Conservation (phyloP, 2,888 invertebrate species). For the Vannuccia rotundouncinata region DNA sequence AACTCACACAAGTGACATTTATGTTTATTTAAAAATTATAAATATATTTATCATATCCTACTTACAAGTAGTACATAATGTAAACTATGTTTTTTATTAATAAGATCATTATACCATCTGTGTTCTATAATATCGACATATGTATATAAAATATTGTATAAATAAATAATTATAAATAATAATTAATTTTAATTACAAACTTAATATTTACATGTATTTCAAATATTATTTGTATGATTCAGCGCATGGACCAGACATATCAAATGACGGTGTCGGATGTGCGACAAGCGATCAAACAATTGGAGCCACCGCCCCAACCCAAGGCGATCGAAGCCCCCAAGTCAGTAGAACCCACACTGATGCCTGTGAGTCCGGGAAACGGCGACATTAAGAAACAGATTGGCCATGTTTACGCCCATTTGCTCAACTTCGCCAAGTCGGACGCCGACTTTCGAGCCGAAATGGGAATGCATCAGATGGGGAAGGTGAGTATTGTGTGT, state of each 20-base stretch:
- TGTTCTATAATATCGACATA: too few relatives aligned
- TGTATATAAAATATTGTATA: background rate
- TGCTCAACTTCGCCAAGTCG: conserved; percentile 49
- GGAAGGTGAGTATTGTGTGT: conserved; percentile 46
- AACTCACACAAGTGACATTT: conserved; percentile 32
- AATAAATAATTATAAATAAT: background rate
- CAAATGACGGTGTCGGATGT: conserved; percentile 52
- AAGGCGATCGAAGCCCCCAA: conserved; percentile 43
- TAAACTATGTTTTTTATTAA: too few relatives aligned
- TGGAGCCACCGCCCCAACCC: conserved; percentile 41
- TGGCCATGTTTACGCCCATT: conserved; percentile 54
- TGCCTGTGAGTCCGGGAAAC: conserved; percentile 49
- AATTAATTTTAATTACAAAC: too few relatives aligned
- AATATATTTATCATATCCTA: too few relatives aligned
- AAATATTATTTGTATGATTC: too few relatives aligned
- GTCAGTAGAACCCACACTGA: conserved; percentile 47
- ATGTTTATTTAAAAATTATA: too few relatives aligned
- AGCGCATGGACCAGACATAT: conserved; percentile 43
- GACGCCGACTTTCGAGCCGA: conserved; percentile 47
- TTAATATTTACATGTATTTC: too few relatives aligned
- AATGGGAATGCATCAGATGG: conserved; percentile 51
- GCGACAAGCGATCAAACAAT: conserved; percentile 46
- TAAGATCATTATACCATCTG: too few relatives aligned
- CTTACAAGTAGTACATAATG: too few relatives aligned
- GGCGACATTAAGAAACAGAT: conserved; percentile 54